Evolutionary conservation across 2,113 vertebrate species (phyloP).

Genomic region (Strigops habroptila): DNA sequence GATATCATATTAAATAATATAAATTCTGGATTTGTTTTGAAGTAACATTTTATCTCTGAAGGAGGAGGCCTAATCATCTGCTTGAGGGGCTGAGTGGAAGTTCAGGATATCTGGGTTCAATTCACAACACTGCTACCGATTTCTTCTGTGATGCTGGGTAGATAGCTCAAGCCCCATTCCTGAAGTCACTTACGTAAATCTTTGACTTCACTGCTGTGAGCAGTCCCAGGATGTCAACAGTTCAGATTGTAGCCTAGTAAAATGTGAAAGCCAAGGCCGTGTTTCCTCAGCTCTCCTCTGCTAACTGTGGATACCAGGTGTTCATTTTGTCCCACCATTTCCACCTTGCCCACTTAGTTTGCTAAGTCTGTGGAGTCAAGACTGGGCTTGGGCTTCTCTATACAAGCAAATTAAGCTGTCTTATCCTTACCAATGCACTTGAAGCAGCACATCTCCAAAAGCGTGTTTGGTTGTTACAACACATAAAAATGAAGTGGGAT

Average conservation of each 20-base stretch:
- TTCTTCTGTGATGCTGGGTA: fast-evolving
- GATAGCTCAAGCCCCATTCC: neutral
- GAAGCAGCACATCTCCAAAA: neutral
- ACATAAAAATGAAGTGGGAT: neutral
- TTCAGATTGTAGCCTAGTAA: neutral
- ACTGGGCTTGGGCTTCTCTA: neutral
- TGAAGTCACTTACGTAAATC: neutral
- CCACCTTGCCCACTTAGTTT: neutral
- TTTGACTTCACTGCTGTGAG: neutral
- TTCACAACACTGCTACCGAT: neutral
- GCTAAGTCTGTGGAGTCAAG: too few species aligned
- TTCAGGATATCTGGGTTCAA: neutral
- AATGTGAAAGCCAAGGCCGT: neutral
- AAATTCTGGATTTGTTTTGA: neutral
- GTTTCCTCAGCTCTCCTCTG: neutral
- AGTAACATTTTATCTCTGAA: neutral
- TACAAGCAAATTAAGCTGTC: neutral
- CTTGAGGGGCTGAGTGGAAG: neutral
- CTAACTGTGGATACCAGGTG: neutral
- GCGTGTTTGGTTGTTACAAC: neutral
- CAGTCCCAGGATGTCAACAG: neutral
- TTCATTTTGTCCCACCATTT: neutral
- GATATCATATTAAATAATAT: neutral
- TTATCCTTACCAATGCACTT: neutral
- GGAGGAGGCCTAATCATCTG: neutral